These are phyloP conservation scores for Argyrosomus regius DNA, from an alignment of 2,797 vertebrate genomes.

Conservation along the genomic window DNA sequence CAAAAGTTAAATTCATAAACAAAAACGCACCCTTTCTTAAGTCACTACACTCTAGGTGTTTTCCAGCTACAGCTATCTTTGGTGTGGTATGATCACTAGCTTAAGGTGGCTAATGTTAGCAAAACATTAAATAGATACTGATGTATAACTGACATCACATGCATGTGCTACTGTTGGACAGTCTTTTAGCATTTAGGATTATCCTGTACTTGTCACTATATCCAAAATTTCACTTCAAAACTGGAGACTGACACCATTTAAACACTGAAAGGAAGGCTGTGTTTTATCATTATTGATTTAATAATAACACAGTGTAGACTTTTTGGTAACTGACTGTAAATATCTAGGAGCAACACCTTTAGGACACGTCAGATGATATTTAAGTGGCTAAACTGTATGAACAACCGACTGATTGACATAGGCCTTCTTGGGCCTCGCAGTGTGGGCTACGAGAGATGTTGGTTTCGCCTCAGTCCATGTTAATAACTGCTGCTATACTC, in stretches of 20 bases:
- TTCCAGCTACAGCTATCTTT: conserved; percentile 1
- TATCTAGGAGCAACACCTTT: not conserved
- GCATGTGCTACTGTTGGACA: not conserved
- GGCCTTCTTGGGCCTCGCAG: not conserved
- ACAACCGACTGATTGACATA: not conserved
- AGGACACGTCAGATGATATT: not conserved
- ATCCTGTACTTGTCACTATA: not conserved
- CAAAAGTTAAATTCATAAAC: conserved; percentile 6
- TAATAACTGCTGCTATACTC: conserved; percentile 66
- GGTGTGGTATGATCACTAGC: not conserved
- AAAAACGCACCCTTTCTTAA: not conserved
- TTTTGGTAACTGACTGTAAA: not conserved
- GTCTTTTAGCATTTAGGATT: not conserved
- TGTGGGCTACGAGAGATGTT: conserved; percentile 41
- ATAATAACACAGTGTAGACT: not conserved
- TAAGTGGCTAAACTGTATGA: not conserved
- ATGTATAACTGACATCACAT: too few relatives aligned
- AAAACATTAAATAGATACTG: not conserved
- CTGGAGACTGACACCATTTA: not conserved
- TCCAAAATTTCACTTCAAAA: not conserved
- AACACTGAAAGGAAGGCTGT: not conserved
- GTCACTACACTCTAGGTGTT: not conserved
- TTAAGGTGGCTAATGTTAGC: not conserved
- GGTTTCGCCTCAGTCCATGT: conserved; percentile 65
- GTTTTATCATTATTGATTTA: not conserved